Evolutionary conservation across 2,113 vertebrate genomes (phyloP), one percentile per base, ranked within the genome.

Genomic region (Pterocles orientalis): DNA sequence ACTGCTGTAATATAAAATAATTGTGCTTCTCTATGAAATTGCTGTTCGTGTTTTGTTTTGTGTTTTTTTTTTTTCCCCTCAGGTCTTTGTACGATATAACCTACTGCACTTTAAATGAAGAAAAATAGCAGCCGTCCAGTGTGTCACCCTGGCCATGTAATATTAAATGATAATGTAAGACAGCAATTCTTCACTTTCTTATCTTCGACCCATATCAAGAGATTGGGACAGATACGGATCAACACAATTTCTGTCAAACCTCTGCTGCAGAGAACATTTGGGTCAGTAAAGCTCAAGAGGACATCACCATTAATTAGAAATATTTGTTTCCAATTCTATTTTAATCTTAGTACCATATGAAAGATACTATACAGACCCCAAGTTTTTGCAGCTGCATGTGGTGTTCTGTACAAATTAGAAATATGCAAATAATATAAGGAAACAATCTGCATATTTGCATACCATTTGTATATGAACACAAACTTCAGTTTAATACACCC

Each of bases 381-480:
- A 66, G 50, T 86, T 69, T 90, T 50, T 41, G n/a, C 62, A 95
- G 66, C 75, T 85, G 62, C 51, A 73, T 51, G 58, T 64, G 76
- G 18, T 60, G 47, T 43, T 88, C 64, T 43, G 62, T 47, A 70
- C 31, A 92, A 77, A 82, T 51, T 77, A 80, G 61, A 90, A 82
- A 62, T 62, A 94, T 36, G 79, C 68, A 96, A 96, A 93, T 68
- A 66, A 72, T 4, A 17, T 18, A 33, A 88, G 31, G 31, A 82
- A 94, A 73, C 23, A 85, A 90, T 77, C 31, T 72, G 31, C 33
- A 58, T 12, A 66, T 96, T 96, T 96, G 71, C 79, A 81, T 92
- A 43, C 18, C 62, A 56, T 90, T 94, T 93, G 82, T 56, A 18
- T 51, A 39, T 1, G 56, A 94, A 77, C 39, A 83, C 29, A 80